Evolutionary conservation across 2,888 invertebrate species (phyloP), one percentile per base, ranked within the genome.

Genomic region (Erynnis tages): DNA sequence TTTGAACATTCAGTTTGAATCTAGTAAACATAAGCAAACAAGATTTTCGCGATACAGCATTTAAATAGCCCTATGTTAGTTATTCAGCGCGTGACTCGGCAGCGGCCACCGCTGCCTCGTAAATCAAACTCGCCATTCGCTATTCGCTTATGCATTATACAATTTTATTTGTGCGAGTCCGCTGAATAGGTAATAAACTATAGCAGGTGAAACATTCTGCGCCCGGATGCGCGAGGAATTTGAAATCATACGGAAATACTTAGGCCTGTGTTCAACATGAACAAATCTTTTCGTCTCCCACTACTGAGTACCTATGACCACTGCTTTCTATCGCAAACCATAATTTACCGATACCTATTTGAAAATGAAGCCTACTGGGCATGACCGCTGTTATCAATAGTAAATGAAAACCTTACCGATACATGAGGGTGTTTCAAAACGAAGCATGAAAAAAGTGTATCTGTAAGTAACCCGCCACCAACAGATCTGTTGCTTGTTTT

Each of bases 61-160:
- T 77, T 76, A 81, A 81, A 81, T 80, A 73, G 79, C 76, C 79
- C 74, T 75, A 74, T 76, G 82, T 87, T 85, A 87, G 86, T 87
- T 85, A 90, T 88, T 88, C 88, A 83, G 67, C 74, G 66, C 85
- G 82, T 74, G 83, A 77, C 80, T 73, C 64, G 63, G 63, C 71
- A 68, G 62, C 73, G 69, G 73, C 71, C 73, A 65, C 68, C 62
- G 73, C 73, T 63, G 74, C 71, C 78, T 81, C 87, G 84, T 90
- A 90, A 90, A 89, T 90, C 89, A 89, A 86, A 88, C 86, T 82
- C 82, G 79, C 85, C 82, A 83, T 85, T 85, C 86, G 87, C 87
- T 80, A 84, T 88, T 88, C 87, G 88, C 86, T 85, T 89, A 88
- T 90, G 83, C 86, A 90, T 89, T 90, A 89, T 88, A 90, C 87